Base-by-base conservation (phyloP, 2,797 vertebrate genomes). In the Sebastes paucispinis region DNA sequence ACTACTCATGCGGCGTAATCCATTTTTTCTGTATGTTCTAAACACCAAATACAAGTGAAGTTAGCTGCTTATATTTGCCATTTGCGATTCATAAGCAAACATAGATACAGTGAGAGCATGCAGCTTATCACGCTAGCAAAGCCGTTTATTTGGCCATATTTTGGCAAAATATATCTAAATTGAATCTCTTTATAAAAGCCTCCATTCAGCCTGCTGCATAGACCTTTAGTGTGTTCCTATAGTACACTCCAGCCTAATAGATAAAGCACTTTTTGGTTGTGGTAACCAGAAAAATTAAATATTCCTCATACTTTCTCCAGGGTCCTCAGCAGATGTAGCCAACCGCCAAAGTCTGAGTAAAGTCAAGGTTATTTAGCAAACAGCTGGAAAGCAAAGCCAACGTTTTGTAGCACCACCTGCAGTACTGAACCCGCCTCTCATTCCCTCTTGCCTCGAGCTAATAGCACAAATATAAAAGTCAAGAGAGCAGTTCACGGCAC, bases 401-500 rank as follows among this genome's bases (percentile, higher is more conserved):
- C 27, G 12, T 22, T 58, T 13, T 4, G 32, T 25, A 55, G 18
- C 65, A 71, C 36, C 8, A 27, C 71, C 73, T 75, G 73, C 47
- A 43, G 27, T 16, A 16, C 29, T 69, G 62, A 86, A 68, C 62
- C 18, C 52, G 24, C 63, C 62, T 66, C 27, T 2, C 47, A 24
- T 69, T 75, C 63, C 66, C 75, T 32, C 52, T 25, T 47, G 54
- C 67, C 54, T 52, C 25, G 1, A 34, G 62, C 67, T 50, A 55
- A 76, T 31, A 69, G 75, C 24, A 72, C 50, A 73, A 8, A 31
- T 52, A 64, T 72, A 75, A 68, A 79, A 79, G 59, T 71, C 58
- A 82, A 82, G 43, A 79, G 75, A 75, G 63, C 71, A 77, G 22
- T 76, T 75, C 70, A 87, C 66, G 69, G 5, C 27, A 59, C 57